phyloP scores from a whole-genome alignment of 2,113 vertebrate species.

The Naja naja region DNA sequence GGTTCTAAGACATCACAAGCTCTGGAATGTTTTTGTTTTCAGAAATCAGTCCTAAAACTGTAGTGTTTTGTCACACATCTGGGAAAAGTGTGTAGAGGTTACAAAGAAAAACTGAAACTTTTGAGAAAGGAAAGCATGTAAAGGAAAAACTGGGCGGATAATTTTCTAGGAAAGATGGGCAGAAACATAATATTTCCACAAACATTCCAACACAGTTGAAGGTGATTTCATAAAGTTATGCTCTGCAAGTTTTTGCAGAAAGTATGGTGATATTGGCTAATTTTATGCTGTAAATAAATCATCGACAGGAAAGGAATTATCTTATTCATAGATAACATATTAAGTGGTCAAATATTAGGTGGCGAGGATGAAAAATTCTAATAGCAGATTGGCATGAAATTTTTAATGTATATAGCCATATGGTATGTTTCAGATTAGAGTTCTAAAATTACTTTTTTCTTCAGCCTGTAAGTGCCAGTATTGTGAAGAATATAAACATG shows the following conservation, averaged over 20 bases:
- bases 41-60: constrained; percentile 58
- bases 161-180: constrained; percentile 33
- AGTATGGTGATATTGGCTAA: background rate
- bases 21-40: constrained; percentile 66
- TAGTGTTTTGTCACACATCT: constrained; percentile 65
- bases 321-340: background rate
- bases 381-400: background rate
- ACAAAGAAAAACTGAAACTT: constrained; percentile 37
- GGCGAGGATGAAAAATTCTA: background rate
- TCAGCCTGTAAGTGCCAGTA: background rate
- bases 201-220: background rate
- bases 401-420: background rate
- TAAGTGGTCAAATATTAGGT: background rate
- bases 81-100: constrained; percentile 64
- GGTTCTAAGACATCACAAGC: constrained; percentile 64
- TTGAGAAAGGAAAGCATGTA: constrained; percentile 65
- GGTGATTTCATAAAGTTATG: background rate
- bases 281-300: background rate
- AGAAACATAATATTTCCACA: background rate
- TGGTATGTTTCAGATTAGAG: background rate
- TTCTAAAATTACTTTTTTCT: background rate
- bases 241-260: background rate
- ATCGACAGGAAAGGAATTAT: background rate
- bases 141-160: constrained; percentile 53
- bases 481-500: background rate